Percentiles rank a stretch among this genome's conserved stretches.
phyloP scores from a whole-genome alignment of 2,797 vertebrate genomes.

The Ctenochaetus hawaiiensis region DNA sequence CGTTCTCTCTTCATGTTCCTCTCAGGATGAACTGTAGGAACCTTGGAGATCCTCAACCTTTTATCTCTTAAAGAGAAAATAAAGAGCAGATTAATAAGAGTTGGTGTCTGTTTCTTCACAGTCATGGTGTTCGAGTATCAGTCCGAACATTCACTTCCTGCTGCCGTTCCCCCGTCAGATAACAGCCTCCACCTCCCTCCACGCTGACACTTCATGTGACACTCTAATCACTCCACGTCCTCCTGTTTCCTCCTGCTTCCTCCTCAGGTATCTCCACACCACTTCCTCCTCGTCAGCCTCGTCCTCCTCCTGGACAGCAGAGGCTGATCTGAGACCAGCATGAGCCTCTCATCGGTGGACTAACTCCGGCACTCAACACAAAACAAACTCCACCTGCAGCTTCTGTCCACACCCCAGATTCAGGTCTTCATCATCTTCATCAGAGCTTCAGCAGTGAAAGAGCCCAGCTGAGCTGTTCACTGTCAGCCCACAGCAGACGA shows the following conservation, averaged over 20 bases:
- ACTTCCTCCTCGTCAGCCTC: not conserved
- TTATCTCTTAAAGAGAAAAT: too few species aligned
- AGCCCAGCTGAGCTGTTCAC: too few species aligned
- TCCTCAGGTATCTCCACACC: constrained; percentile 34
- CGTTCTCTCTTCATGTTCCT: too few species aligned
- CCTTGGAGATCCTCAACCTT: too few species aligned
- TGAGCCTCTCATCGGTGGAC: too few species aligned
- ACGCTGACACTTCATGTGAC: not conserved
- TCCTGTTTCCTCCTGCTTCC: constrained; percentile 19
- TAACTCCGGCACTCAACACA: too few species aligned
- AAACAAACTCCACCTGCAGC: too few species aligned
- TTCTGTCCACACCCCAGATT: too few species aligned
- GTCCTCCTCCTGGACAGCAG: not conserved
- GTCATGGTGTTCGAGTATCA: constrained; percentile 12
- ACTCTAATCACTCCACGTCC: constrained; percentile 7
- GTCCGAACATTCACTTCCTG: constrained; percentile 23
- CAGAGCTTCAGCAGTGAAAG: too few species aligned
- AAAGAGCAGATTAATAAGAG: not conserved
- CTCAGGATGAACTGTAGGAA: too few species aligned
- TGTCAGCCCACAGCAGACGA: too few species aligned
- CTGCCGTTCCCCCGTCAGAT: constrained; percentile 18
- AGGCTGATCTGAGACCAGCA: not conserved
- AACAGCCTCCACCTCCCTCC: not conserved
- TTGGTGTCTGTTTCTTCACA: not conserved
- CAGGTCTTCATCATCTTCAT: too few species aligned